Base-by-base conservation (phyloP, 2,797 vertebrate genomes). In the Buceros bicornis region DNA sequence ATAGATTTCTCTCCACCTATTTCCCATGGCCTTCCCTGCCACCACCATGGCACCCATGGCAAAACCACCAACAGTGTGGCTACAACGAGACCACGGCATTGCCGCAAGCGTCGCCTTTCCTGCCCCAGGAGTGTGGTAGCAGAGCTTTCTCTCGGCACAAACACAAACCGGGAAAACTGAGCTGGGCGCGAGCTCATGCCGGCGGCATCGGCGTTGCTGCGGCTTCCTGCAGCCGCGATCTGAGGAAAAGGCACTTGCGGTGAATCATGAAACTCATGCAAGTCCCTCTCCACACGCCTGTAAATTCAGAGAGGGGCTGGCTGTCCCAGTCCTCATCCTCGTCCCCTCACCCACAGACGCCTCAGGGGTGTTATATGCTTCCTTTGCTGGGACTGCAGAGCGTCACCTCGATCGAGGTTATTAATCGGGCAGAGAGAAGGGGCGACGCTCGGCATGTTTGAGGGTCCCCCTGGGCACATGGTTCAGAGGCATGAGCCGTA, bases 1-100 rank as follows among this genome's bases (percentile, higher is more conserved):
- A 93, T 90, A 95, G 95, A 95, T 97, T 95, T 72, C 91, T 94
- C 94, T 89, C 82, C 24, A 89, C 83, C 86, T 96, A 82, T 97
- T 96, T 97, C 91, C 89, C 93, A 60, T 2, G 42, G 80, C 79
- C 73, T 84, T 76, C 92, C 45, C 70, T 12, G 82, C 89, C 72
- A 14, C 73, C 7, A 12, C 37, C 37, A 12, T 33, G 25, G 92
- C 61, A 91, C 95, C 95, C 18, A 22, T 16, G 28, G 91, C 64
- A 78, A 74, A 97, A 93, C 31, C 53, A 22, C 78, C n/a, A 16
- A 93, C 87, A 2, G 2, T 96, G 95, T 86, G 74, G 60, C 88
- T 93, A 94, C 95, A 97, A 97, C 79, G 96, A 95, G 94, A 97
- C 90, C 66, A 47, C 15, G 18, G 67, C 19, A 31, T 81, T 45